phyloP scores from a whole-genome alignment of 2,797 vertebrate genomes.

The Argya squamiceps region DNA sequence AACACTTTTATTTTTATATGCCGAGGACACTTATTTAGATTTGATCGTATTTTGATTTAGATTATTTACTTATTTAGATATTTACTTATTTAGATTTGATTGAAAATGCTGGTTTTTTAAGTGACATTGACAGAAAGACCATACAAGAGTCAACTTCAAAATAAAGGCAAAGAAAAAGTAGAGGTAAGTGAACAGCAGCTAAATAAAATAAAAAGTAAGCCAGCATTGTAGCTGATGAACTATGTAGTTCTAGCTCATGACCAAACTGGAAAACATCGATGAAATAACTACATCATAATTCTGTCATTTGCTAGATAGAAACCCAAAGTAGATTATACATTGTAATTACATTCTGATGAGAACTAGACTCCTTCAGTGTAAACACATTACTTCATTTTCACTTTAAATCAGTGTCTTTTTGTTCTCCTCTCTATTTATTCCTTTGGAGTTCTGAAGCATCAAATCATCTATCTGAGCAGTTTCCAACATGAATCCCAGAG shows the following conservation, averaged over 20 bases:
- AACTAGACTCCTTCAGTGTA: neutral
- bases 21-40: neutral
- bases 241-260: neutral
- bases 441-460: constrained; percentile 28
- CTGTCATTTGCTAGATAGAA: neutral
- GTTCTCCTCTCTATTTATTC: constrained; percentile 1
- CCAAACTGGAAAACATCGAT: neutral
- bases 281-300: neutral
- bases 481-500: constrained; percentile 58
- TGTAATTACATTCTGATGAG: neutral
- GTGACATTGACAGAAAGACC: neutral
- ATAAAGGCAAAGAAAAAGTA: neutral
- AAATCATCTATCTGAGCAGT: constrained; percentile 31
- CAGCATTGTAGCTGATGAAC: neutral
- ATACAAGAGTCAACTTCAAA: neutral
- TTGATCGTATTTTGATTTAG: no score
- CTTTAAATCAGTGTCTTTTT: constrained; percentile 27
- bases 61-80: no score
- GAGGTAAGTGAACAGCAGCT: neutral
- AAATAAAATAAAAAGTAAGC: neutral
- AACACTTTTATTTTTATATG: neutral
- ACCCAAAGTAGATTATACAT: neutral
- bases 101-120: neutral
- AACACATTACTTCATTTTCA: constrained; percentile 38
- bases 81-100: neutral